A percentile compares a stretch with the other conserved stretches of the same genome.
These are phyloP conservation scores for Podocnemis expansa DNA, from an alignment of 2,113 vertebrate genomes.

Conservation along the genomic window DNA sequence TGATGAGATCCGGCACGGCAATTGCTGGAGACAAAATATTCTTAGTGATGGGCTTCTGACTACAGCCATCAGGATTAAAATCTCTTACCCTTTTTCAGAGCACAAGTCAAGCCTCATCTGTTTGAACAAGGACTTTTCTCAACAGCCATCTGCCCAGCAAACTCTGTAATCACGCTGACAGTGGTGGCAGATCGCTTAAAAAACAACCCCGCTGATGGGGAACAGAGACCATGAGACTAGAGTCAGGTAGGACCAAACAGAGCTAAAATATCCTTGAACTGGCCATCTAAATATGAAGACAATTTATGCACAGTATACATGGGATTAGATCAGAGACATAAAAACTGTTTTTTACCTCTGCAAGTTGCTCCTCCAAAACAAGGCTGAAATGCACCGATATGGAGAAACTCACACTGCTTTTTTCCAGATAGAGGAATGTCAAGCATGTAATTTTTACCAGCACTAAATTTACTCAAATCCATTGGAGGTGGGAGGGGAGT, in stretches of 20 bases:
- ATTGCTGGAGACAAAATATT: background rate
- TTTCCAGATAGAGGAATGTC: background rate
- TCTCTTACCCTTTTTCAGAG: background rate
- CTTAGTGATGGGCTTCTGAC: accelerated
- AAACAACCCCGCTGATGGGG: background rate
- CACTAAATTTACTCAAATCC: background rate
- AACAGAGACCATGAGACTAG: background rate
- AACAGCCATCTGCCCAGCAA: background rate
- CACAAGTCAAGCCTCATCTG: background rate
- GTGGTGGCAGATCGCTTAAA: background rate
- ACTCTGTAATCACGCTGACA: background rate
- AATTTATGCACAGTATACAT: background rate
- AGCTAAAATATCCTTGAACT: background rate
- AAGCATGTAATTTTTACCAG: background rate
- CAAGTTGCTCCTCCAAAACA: background rate
- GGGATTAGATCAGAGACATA: background rate
- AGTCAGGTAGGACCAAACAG: background rate
- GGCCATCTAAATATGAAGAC: background rate
- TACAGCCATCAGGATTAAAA: background rate
- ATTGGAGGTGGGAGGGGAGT: too few relatives aligned
- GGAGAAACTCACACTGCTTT: background rate
- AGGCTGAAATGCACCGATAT: background rate
- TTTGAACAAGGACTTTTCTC: background rate
- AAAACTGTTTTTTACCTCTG: background rate
- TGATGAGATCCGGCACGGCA: background rate